Conservation (phyloP, 2,888 invertebrate genomes). For the Phalera bucephala region DNA sequence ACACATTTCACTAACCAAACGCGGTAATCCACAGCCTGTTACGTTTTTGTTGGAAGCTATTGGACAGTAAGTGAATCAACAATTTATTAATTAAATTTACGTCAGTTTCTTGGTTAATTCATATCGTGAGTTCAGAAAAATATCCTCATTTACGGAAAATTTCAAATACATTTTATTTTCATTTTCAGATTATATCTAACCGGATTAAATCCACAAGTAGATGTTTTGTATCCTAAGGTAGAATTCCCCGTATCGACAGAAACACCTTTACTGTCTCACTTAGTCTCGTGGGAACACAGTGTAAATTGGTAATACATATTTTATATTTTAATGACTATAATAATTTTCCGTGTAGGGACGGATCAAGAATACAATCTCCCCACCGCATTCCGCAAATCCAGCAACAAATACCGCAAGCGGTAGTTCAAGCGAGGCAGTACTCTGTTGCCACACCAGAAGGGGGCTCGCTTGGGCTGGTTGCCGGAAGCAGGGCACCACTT, state of each 20-base stretch:
- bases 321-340: too few relatives aligned
- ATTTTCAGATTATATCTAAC: slow-evolving; percentile 85
- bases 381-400: too few relatives aligned
- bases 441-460: too few relatives aligned
- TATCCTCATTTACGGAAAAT: background rate
- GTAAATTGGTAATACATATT: slow-evolving; percentile 85
- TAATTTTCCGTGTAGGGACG: too few relatives aligned
- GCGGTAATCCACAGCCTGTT: slow-evolving; percentile 82
- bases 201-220: slow-evolving; percentile 87
- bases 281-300: slow-evolving; percentile 91
- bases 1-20: slow-evolving; percentile 88
- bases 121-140: background rate
- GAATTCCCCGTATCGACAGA: slow-evolving; percentile 91
- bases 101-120: too few relatives aligned
- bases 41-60: slow-evolving; percentile 77
- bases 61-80: slow-evolving; percentile 74
- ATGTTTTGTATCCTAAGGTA: slow-evolving; percentile 87
- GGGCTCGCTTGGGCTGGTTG: too few relatives aligned
- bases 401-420: too few relatives aligned
- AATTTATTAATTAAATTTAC: background rate
- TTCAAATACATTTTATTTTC: slow-evolving; percentile 5
- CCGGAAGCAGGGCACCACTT: too few relatives aligned
- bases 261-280: slow-evolving; percentile 90
- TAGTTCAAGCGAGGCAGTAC: too few relatives aligned
- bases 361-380: too few relatives aligned